Evolutionary conservation across 2,797 vertebrate species (phyloP), one percentile per base, ranked within the genome.

Genomic region (Pempheris klunzingeri): DNA sequence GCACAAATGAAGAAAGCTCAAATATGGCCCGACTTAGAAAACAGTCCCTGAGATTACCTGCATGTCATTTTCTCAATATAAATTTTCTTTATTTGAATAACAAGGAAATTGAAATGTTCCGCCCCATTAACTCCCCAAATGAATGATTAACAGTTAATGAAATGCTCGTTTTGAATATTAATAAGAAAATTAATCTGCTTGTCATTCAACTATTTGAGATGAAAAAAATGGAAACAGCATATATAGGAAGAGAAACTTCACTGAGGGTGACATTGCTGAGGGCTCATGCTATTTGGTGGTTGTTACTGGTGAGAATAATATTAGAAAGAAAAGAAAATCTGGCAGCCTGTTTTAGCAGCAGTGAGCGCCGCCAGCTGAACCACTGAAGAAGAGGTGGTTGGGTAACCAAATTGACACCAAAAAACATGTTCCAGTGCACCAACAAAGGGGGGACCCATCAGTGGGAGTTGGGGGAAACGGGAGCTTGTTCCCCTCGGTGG

Each of bases 171-270:
- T 26, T 50, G 71, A 81, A 76, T 69, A 71, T 62, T 84, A 57
- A 85, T 68, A 65, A 77, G 81, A 74, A 58, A 84, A 82, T 82
- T 12, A 80, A 75, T 59, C 60, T 30, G 78, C 53, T 39, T 68
- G 73, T 81, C 71, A 82, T 77, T 78, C 76, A 57, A 47, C 2
- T 55, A 7, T 53, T 61, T 39, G 5, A 2, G 7, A 10, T n/a
- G 7, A 46, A 12, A 61, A n/a, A 1, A 53, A 9, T 4, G 43
- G 30, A 59, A 52, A 20, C 38, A 10, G n/a, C 20, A 3, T 2
- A 50, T 50, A 13, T 24, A 14, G 57, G 28, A 18, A 58, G 22
- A 49, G n/a, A 71, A 74, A 70, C 58, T 47, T 75, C 8, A 26
- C 30, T 14, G 44, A 69, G 70, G 73, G 68, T 54, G 75, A 77